These are phyloP conservation scores for Lates calcarifer DNA, from an alignment of 2,113 vertebrate genomes.

Conservation along the genomic window DNA sequence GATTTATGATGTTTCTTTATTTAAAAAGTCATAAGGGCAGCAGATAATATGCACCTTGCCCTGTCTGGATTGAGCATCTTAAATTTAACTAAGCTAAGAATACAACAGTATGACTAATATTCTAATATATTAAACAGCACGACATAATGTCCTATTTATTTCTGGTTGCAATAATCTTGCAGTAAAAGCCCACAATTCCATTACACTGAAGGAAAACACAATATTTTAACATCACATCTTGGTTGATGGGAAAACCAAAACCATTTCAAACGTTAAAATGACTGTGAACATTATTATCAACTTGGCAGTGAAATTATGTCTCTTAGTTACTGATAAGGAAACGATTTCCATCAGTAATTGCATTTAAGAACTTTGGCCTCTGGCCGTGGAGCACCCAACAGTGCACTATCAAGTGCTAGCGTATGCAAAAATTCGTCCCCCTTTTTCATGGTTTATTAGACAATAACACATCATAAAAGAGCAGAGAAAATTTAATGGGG, in stretches of 20 bases:
- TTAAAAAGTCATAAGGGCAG: background rate
- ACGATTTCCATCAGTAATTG: constrained; percentile 81
- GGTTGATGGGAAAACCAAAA: background rate
- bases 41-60: background rate
- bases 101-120: background rate
- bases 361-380: constrained; percentile 79
- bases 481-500: constrained; percentile 73
- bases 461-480: constrained; percentile 76
- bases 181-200: background rate
- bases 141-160: background rate
- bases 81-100: background rate
- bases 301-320: constrained; percentile 66
- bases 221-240: constrained; percentile 3
- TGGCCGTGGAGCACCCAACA: constrained; percentile 66
- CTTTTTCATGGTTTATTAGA: constrained; percentile 77
- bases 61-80: background rate
- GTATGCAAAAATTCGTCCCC: constrained; percentile 63
- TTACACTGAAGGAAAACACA: constrained; percentile 4
- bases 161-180: background rate
- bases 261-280: constrained; percentile 38
- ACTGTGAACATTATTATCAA: constrained; percentile 60
- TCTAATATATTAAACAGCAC: background rate
- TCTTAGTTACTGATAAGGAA: constrained; percentile 73
- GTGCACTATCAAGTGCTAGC: constrained; percentile 67
- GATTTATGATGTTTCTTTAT: constrained; percentile 9